These are phyloP conservation scores for Ceraclea dissimilis DNA, from an alignment of 2,888 invertebrate genomes.

Conservation along the genomic window DNA sequence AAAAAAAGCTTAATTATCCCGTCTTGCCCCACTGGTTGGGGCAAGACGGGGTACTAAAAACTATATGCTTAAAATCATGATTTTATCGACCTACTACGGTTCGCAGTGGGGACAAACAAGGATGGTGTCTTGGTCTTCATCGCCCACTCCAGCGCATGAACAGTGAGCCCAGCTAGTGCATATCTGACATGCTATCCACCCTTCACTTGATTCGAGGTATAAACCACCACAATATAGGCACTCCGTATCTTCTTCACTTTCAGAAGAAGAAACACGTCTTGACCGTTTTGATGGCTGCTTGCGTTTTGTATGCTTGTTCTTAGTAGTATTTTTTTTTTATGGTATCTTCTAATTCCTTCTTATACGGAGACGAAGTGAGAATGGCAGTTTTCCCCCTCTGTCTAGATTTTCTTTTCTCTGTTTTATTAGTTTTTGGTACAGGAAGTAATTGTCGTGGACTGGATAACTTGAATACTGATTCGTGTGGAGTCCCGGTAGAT, in stretches of 20 bases:
- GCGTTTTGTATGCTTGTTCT: conserved; percentile 18
- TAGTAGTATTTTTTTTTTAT: conserved; percentile 25
- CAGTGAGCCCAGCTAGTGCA: conserved; percentile 26
- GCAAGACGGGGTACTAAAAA: not conserved
- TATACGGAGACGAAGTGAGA: conserved; percentile 26
- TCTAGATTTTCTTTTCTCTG: conserved; percentile 25
- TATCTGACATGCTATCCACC: conserved; percentile 26
- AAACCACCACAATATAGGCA: conserved; percentile 19
- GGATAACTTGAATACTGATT: not conserved
- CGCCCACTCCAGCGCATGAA: conserved; percentile 27
- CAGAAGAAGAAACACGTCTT: conserved; percentile 4
- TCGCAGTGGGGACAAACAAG: conserved; percentile 25
- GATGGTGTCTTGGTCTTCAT: conserved; percentile 26
- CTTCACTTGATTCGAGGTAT: conserved; percentile 25
- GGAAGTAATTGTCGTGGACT: conserved; percentile 25
- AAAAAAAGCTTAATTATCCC: conserved; percentile 17
- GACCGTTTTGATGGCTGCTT: conserved; percentile 19
- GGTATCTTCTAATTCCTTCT: conserved; percentile 20
- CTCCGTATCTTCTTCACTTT: conserved; percentile 19
- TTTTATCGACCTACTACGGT: conserved; percentile 8
- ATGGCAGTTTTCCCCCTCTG: conserved; percentile 28
- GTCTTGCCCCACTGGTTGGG: conserved; percentile 26
- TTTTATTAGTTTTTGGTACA: conserved; percentile 21
- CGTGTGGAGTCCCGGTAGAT: not conserved
- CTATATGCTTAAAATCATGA: too few relatives aligned